Base-by-base conservation (phyloP, 2,888 invertebrate genomes). In the Lamproptera curius region DNA sequence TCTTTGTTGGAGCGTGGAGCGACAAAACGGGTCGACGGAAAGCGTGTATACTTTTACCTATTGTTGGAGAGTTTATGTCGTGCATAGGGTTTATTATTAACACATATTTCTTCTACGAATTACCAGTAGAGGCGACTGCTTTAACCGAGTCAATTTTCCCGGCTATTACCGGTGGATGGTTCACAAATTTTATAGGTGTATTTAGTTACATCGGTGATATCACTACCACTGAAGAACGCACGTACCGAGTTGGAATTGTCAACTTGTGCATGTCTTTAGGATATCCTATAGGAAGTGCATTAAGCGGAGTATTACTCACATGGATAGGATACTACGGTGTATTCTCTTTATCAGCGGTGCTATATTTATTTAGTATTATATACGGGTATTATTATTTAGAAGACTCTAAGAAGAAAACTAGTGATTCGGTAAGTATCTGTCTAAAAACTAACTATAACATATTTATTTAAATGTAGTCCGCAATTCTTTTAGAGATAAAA, bases 131-230 rank as follows among this genome's bases (percentile, higher is more conserved):
- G 79, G 92, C 90, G 1, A 90, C 93, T 37, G 95, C 93, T 0
- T 81, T 95, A 1, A 92, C 94, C 0, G 95, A 95, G 69, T 91
- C 94, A 0, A 82, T 95, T 48, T 95, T 95, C 69, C 95, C 95
- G 0, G 94, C 94, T 0, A 75, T 95, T 1, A 94, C 94, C 1
- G 94, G 95, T 8, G 95, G 95, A 2, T 95, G 95, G 95, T 95
- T 94, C 70, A 94, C 94, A 11, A 95, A 95, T 90, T 92, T 95
- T 61, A 93, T 95, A 89, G 95, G 95, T 10, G 92, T 95, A 42
- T 94, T 96, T 77, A 95, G 95, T 75, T 97, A 96, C 70, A 93
- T 97, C 41, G 94, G 94, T 31, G 96, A 97, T 65, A 93, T 96
- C 10, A 95, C 96, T 1, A 92, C 93, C 0, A 90, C 91, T 42